phyloP scores from a whole-genome alignment of 2,797 vertebrate genomes.

The Denticeps clupeoides region DNA sequence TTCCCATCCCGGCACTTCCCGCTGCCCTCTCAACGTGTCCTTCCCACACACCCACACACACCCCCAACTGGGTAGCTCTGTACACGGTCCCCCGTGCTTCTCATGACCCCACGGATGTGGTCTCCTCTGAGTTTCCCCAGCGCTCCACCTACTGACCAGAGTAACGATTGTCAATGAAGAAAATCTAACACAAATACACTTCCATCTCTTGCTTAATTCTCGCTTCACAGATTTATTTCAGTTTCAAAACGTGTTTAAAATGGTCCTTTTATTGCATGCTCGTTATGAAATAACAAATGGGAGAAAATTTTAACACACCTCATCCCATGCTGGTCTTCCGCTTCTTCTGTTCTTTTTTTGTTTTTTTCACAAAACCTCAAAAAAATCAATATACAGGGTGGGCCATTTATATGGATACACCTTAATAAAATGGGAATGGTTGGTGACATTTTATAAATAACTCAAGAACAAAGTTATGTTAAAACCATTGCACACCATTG shows the following conservation, averaged over 20 bases:
- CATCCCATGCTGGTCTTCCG: constrained; percentile 6
- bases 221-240: too few relatives aligned
- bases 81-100: constrained; percentile 15
- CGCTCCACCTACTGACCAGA: constrained; percentile 14
- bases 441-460: too few relatives aligned
- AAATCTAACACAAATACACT: too few relatives aligned
- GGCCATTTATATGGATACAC: too few relatives aligned
- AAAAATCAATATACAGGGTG: too few relatives aligned
- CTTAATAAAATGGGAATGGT: too few relatives aligned
- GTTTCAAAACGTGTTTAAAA: too few relatives aligned
- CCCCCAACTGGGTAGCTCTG: constrained; percentile 37
- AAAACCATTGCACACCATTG: too few relatives aligned
- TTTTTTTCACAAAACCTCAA: too few relatives aligned
- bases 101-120: constrained; percentile 23
- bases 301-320: constrained; percentile 11
- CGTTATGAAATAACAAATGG: constrained; percentile 23
- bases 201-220: too few relatives aligned
- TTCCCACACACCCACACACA: constrained; percentile 37
- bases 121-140: constrained; percentile 17
- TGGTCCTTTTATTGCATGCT: constrained; percentile 31
- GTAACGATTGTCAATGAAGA: constrained; percentile 22
- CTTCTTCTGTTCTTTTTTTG: not conserved
- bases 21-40: constrained; percentile 38
- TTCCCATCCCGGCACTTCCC: constrained; percentile 44
- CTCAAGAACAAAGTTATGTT: not conserved